Conservation (phyloP, 2,797 vertebrate genomes). For the Anguilla obscura region DNA sequence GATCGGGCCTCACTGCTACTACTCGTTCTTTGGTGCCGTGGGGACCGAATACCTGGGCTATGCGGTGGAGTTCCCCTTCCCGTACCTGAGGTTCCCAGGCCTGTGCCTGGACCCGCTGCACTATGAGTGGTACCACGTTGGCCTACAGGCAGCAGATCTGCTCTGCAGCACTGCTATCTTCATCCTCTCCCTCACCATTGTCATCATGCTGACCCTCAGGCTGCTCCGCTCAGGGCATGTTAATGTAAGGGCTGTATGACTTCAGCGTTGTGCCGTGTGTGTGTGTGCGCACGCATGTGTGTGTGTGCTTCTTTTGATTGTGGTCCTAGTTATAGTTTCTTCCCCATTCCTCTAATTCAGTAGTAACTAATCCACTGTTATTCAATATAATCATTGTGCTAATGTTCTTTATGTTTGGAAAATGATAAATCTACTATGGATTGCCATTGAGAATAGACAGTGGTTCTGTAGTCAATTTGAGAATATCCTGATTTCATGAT, state of each 20-base stretch:
- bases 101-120: slow-evolving; percentile 44
- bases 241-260: slow-evolving; percentile 35
- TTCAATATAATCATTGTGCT: neutral
- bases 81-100: slow-evolving; percentile 44
- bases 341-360: neutral
- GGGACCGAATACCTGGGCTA: slow-evolving; percentile 57
- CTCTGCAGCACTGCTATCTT: slow-evolving; percentile 44
- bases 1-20: slow-evolving; percentile 56
- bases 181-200: slow-evolving; percentile 42
- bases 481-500: neutral
- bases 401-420: neutral
- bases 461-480: neutral
- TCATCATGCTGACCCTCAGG: slow-evolving; percentile 46
- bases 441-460: neutral
- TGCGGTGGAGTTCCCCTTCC: slow-evolving; percentile 50
- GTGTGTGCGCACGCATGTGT: neutral
- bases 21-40: slow-evolving; percentile 52
- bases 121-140: slow-evolving; percentile 50
- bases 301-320: neutral
- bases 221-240: slow-evolving; percentile 44
- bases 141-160: slow-evolving; percentile 40
- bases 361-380: neutral
- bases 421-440: neutral
- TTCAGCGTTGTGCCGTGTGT: neutral
- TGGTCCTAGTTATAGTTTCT: neutral